Conservation (phyloP, 2,888 invertebrate genomes). For the Xylophagus ater region DNA sequence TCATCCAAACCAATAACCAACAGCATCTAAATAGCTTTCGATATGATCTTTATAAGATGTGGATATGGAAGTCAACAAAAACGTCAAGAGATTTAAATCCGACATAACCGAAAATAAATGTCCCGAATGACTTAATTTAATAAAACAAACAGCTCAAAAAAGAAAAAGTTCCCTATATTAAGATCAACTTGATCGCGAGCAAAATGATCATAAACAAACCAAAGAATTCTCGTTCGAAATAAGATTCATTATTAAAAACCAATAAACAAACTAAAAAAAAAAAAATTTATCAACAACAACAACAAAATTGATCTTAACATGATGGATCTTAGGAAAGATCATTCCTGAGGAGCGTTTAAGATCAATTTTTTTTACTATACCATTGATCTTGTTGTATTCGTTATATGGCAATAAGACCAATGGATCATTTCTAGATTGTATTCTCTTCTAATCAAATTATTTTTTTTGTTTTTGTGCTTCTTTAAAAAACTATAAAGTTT, state of each 20-base stretch:
- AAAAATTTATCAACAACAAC: not conserved
- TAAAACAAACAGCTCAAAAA: slow-evolving; percentile 12
- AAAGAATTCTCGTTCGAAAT: too few relatives aligned
- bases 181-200: too few relatives aligned
- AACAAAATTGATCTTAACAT: slow-evolving; percentile 7
- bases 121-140: slow-evolving; percentile 14
- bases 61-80: slow-evolving; percentile 7
- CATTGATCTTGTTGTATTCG: slow-evolving; percentile 12
- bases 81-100: slow-evolving; percentile 14
- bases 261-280: not conserved
- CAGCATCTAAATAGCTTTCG: too few relatives aligned
- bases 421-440: too few relatives aligned
- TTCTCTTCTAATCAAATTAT: not conserved
- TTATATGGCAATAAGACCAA: slow-evolving; percentile 11
- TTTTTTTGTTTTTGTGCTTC: not conserved
- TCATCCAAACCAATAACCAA: too few relatives aligned
- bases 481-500: slow-evolving; percentile 1
- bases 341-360: slow-evolving; percentile 16
- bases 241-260: too few relatives aligned
- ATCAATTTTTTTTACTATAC: slow-evolving; percentile 11
- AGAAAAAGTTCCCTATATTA: too few relatives aligned
- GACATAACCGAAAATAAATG: slow-evolving; percentile 13
- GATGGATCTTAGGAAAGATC: slow-evolving; percentile 12
- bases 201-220: too few relatives aligned
- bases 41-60: not conserved